These are phyloP conservation scores for Alcis repandata DNA, from an alignment of 2,888 invertebrate species.

Conservation along the genomic window DNA sequence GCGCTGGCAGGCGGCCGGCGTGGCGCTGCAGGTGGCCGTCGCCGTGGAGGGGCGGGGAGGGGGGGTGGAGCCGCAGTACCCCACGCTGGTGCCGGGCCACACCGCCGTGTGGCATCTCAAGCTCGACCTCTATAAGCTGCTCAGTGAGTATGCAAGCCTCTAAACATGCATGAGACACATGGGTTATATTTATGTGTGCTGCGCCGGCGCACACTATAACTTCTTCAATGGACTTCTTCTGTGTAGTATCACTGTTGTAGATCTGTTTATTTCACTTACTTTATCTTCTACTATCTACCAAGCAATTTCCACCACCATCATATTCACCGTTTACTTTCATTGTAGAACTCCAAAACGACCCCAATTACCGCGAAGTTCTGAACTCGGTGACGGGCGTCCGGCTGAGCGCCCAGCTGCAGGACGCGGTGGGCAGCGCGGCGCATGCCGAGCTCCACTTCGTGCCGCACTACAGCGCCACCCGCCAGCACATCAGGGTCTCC, in stretches of 20 bases:
- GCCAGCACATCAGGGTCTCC: constrained; percentile 94
- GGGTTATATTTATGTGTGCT: too few relatives aligned
- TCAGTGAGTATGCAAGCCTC: too few relatives aligned
- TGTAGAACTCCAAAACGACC: constrained; percentile 83
- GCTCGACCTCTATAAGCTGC: constrained; percentile 89
- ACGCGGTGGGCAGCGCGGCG: constrained; percentile 89
- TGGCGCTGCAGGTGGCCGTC: constrained; percentile 86
- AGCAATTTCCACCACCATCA: too few relatives aligned
- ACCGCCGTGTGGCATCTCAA: constrained; percentile 94
- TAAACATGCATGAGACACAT: too few relatives aligned
- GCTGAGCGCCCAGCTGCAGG: constrained; percentile 89
- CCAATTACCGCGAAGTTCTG: constrained; percentile 87
- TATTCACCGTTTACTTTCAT: not conserved
- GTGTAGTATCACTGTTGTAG: too few relatives aligned
- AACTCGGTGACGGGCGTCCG: constrained; percentile 89
- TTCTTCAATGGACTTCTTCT: too few relatives aligned
- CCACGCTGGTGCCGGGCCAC: constrained; percentile 89
- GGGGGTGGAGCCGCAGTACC: constrained; percentile 86
- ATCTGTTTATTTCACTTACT: too few relatives aligned
- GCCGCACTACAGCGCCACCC: constrained; percentile 92
- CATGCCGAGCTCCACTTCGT: constrained; percentile 90
- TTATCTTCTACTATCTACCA: too few relatives aligned
- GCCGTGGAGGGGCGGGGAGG: constrained; percentile 87
- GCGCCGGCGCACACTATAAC: too few relatives aligned
- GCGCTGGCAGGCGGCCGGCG: constrained; percentile 87